Base-by-base conservation (phyloP, 2,113 vertebrate species). In the Thermophis baileyi region DNA sequence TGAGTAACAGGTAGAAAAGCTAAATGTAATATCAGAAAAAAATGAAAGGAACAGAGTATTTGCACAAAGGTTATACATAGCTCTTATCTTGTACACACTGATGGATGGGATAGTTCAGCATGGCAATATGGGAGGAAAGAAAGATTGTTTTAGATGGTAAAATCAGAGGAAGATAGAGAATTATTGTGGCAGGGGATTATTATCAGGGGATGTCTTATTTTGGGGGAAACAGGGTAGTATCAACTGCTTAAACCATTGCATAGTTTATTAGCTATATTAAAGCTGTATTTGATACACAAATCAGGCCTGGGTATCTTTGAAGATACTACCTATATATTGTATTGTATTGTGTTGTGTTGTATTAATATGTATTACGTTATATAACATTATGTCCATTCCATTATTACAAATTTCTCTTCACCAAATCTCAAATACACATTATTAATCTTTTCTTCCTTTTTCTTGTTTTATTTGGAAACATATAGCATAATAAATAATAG, bases 71-170 rank as follows among this genome's bases (percentile, higher is more conserved):
- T 24, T 24, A 6, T 35, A 50, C 30, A 44, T 51, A 85, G 86
- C 85, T 93, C 94, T 87, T 90, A 93, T 25, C 46, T 93, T 93
- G 51, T 85, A 92, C 87, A 95, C 91, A 94, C 93, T 63, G 95
- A 95, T 92, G 94, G 92, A 93, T 10, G 44, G 89, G 87, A 44
- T 24, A 16, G 20, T 25, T 81, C 12, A 47, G 10, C 9, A 54
- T 85, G 4, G 93, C 0, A 0, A 96, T 96, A 96, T 93, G 91
- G 44, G 95, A 95, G 88, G 94, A 94, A 96, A 94, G 95, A 95
- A 95, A 96, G 95, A 93, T 93, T 95, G 30, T n/a, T 50, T 47
- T 60, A 12, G 35, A 16, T 63, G 27, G 14, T 46, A 44, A 53
- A 92, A 88, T 53, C 63, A 74, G 24, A 51, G 12, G 18, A 87